Evolutionary conservation across 37 sponge, comb jelly and placozoan genomes (phyloP), one percentile per base, ranked within the genome.

Genomic region (Spongia lamella): DNA sequence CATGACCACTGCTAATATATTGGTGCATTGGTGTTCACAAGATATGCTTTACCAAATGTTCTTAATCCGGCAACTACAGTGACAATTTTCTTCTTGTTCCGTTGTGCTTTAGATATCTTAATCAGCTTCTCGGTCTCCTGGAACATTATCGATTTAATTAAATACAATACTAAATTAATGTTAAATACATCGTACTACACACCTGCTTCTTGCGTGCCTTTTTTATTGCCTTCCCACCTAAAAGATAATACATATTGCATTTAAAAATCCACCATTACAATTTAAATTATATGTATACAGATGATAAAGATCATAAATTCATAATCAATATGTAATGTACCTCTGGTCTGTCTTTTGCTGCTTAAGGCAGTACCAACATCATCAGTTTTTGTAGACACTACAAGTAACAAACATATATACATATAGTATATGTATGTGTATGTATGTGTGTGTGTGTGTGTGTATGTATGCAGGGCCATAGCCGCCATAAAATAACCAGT

Each of bases 41-140:
- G n/a, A 34, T 37, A 3, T 9, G 26, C 33, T 82, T 54, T 76
- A 94, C 94, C 93, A 73, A 81, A 94, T 38, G 95, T 92, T 49
- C 78, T 91, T 15, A 97, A 76, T 7, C 99, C 99, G 0, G 82
- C 76, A n/a, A 97, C 63, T 1, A 97, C 65, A n/a, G 99, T 97
- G 53, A 92, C 99, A 68, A 35, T 79, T 68, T 97, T 97, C 59
- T 80, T 94, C 79, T 94, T 94, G 54, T 78, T 79, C 24, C 99
- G 63, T 39, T 63, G 64, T 20, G 79, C 63, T 32, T 59, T 68
- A 60, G 76, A 49, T 7, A 92, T 74, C 36, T 60, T 76, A 13
- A 92, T 70, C 19, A 61, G 32, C 35, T 75, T 91, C 36, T 40
- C 66, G 24, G 67, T 81, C 38, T 84, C 82, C 75, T 81, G 38